A percentile compares a stretch with the other conserved stretches of the same genome.
These are phyloP conservation scores for Tachycineta bicolor DNA, from an alignment of 2,113 vertebrate species.

Conservation along the genomic window DNA sequence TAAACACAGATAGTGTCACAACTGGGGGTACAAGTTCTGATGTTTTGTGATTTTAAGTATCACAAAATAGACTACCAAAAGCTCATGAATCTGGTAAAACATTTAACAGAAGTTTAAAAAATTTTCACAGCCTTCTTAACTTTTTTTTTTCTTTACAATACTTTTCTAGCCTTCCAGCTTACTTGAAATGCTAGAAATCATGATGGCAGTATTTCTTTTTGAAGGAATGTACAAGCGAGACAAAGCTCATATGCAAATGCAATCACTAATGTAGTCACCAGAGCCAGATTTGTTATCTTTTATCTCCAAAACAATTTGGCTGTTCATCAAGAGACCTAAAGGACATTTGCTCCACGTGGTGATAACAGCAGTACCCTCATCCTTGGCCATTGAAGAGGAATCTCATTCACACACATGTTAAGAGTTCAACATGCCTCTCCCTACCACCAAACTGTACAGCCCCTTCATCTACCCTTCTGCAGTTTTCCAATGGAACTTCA, in stretches of 20 bases:
- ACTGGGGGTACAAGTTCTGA: background rate
- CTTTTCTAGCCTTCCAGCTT: background rate
- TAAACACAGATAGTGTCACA: background rate
- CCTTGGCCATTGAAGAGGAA: background rate
- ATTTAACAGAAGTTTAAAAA: background rate
- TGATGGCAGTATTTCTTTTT: background rate
- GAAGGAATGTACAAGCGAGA: background rate
- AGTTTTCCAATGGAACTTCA: background rate
- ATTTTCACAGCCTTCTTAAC: background rate
- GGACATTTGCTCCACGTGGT: background rate
- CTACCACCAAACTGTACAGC: background rate
- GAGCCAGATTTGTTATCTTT: background rate
- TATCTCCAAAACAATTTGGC: background rate
- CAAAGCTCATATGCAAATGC: background rate
- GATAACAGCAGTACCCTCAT: rapidly evolving
- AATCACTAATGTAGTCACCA: background rate
- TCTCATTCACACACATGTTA: too few relatives aligned
- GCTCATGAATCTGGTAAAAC: background rate
- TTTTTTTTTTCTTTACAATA: background rate
- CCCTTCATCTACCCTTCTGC: background rate
- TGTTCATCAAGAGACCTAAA: background rate
- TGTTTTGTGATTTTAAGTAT: background rate
- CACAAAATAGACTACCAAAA: background rate
- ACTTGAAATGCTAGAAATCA: background rate
- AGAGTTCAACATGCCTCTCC: background rate